Percentiles rank a stretch among this genome's conserved stretches.
Evolutionary conservation across 2,888 invertebrate species (phyloP).

Genomic region (Mesoligia furuncula): DNA sequence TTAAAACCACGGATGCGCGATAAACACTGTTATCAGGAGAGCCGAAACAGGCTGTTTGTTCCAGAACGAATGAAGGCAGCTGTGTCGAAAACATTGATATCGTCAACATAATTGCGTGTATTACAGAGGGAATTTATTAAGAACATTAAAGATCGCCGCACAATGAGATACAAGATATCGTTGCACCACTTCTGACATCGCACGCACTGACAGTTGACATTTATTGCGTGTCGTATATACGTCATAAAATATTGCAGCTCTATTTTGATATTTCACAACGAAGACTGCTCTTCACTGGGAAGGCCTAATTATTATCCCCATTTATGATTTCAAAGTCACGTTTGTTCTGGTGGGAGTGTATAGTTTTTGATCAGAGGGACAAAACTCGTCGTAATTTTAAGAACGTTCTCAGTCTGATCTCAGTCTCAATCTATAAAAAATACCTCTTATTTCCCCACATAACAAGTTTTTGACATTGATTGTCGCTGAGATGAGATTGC

Average conservation of each 20-base stretch:
- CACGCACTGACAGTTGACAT: conserved; percentile 46
- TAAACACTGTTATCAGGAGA: background rate
- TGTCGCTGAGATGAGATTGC: background rate
- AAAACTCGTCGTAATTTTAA: background rate
- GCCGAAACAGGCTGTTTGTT: conserved; percentile 4
- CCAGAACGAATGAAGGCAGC: conserved; percentile 36
- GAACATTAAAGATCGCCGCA: conserved; percentile 47
- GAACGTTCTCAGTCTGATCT: background rate
- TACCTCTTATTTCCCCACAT: background rate
- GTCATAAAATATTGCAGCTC: conserved; percentile 21
- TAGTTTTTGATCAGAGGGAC: background rate
- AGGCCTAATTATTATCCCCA: background rate
- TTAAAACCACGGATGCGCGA: background rate
- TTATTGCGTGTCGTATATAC: conserved; percentile 42
- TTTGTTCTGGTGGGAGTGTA: background rate
- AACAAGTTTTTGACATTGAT: background rate
- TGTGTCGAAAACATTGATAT: conserved; percentile 37
- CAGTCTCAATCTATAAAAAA: background rate
- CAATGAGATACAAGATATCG: conserved; percentile 53
- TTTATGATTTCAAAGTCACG: background rate
- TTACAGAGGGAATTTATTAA: conserved; percentile 40
- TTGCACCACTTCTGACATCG: conserved; percentile 25
- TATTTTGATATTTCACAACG: conserved; percentile 29
- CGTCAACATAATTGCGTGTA: conserved; percentile 39
- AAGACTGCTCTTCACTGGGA: background rate